Percentiles rank a stretch among this genome's conserved stretches.
Evolutionary conservation across 2,888 invertebrate genomes (phyloP).

Genomic region (Thumatha senex): DNA sequence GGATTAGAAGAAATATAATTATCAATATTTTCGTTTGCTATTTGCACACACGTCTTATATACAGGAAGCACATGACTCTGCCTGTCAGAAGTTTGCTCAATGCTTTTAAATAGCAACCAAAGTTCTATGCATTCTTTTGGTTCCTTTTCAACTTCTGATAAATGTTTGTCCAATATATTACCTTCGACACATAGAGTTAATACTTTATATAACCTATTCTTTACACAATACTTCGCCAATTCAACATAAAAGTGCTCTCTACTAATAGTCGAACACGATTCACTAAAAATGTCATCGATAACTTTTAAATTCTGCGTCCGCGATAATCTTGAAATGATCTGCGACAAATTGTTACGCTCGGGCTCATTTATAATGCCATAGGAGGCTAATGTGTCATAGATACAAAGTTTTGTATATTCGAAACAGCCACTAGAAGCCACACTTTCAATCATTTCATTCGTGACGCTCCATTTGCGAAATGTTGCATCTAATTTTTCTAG

Average conservation of each 20-base stretch:
- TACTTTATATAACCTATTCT: constrained; percentile 78
- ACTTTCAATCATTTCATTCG: constrained; percentile 82
- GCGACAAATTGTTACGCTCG: constrained; percentile 81
- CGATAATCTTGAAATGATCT: constrained; percentile 84
- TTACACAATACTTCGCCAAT: constrained; percentile 78
- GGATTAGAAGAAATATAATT: constrained; percentile 83
- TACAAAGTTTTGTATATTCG: constrained; percentile 77
- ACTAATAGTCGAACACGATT: constrained; percentile 71
- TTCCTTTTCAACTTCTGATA: constrained; percentile 68
- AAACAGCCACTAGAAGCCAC: constrained; percentile 75
- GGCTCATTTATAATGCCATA: constrained; percentile 85
- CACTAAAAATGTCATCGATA: constrained; percentile 81
- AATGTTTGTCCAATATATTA: constrained; percentile 66
- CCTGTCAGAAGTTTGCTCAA: constrained; percentile 78
- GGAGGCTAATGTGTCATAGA: constrained; percentile 84
- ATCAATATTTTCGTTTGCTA: constrained; percentile 76
- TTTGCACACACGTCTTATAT: constrained; percentile 81
- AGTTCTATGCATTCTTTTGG: constrained; percentile 79
- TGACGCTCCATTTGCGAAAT: constrained; percentile 82
- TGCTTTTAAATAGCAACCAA: constrained; percentile 79
- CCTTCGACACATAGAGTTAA: constrained; percentile 80
- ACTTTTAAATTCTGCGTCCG: constrained; percentile 80
- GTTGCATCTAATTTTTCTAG: constrained; percentile 74
- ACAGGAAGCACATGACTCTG: constrained; percentile 78
- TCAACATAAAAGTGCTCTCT: constrained; percentile 80